Conservation (phyloP, 2,113 vertebrate genomes). For the Scophthalmus maximus region DNA sequence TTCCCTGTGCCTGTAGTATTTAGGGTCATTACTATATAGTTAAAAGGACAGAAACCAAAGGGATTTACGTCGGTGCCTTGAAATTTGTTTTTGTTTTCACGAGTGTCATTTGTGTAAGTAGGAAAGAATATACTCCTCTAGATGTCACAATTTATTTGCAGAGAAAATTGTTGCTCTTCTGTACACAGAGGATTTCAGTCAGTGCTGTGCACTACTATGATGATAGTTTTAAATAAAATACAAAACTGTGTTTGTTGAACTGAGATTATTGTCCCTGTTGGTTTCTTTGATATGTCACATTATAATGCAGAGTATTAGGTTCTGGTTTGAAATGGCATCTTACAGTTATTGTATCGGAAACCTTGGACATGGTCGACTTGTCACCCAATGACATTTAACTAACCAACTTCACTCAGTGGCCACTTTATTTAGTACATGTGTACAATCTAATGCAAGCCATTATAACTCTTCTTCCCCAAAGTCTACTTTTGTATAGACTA, state of each 20-base stretch:
- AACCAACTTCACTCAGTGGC: too few species aligned
- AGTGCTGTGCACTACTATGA: slow-evolving; percentile 77
- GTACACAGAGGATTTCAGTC: slow-evolving; percentile 58
- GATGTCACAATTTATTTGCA: slow-evolving; percentile 52
- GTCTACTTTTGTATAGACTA: too few species aligned
- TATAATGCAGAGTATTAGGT: neutral
- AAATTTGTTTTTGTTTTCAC: slow-evolving; percentile 18
- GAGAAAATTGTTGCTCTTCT: slow-evolving; percentile 51
- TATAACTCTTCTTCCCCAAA: too few species aligned
- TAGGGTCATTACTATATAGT: slow-evolving; percentile 19
- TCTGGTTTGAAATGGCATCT: neutral
- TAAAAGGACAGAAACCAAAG: slow-evolving; percentile 26
- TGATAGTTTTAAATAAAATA: slow-evolving; percentile 80
- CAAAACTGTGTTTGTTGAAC: slow-evolving; percentile 65
- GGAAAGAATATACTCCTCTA: slow-evolving; percentile 26
- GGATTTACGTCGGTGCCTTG: slow-evolving; percentile 24
- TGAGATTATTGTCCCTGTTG: neutral
- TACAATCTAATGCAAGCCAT: too few species aligned
- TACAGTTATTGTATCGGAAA: neutral
- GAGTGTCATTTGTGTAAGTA: slow-evolving; percentile 48
- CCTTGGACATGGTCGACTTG: too few species aligned
- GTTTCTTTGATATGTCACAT: neutral
- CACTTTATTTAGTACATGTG: too few species aligned
- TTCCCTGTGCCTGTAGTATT: slow-evolving; percentile 40
- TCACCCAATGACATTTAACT: too few species aligned